Base-by-base conservation (phyloP, 2,797 vertebrate species). In the Erithacus rubecula region DNA sequence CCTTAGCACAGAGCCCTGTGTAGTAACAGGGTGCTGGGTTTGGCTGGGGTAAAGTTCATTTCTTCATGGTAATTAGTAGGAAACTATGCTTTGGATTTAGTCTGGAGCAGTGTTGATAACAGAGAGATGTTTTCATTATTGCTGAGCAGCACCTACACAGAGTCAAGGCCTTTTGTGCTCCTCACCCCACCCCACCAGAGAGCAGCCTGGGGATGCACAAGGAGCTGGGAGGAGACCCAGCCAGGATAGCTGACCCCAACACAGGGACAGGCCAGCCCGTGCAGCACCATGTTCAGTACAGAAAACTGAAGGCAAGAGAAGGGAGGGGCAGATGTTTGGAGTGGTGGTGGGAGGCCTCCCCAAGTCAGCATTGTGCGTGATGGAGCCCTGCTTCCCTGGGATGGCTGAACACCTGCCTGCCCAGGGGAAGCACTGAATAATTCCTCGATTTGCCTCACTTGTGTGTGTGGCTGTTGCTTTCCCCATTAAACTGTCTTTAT, bases 321-420 rank as follows among this genome's bases (percentile, higher is more conserved):
- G 21, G 41, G 24, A 64, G 16, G 6, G 46, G 34, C 59, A 58
- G 52, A 20, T 36, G 46, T 59, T 43, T 36, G 58, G 26, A 19
- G 10, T 6, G 46, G 47, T 59, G 64, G 32, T 3, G 0, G 21
- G 63, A 59, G 30, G 29, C n/a, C 46, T 27, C 43, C 12, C 64
- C 64, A 47, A 59, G 52, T 12, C 32, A 52, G 37, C 2, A 4
- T 0, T 9, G 10, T 0, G 2, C 11, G 1, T 2, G 27, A 26
- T 0, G 10, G 22, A 86, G 51, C 20, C 32, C 39, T 12, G 46
- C 23, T 6, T 6, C 47, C 46, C 58, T 10, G 12, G 32, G 39
- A 82, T 16, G 52, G 64, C 46, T 60, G 52, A 71, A 49, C 59
- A 49, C 59, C 59, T 59, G 65, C 71, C 71, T 71, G 52, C 49